Evolutionary conservation across 2,113 vertebrate genomes (phyloP).

Genomic region (Lamprotornis superbus): DNA sequence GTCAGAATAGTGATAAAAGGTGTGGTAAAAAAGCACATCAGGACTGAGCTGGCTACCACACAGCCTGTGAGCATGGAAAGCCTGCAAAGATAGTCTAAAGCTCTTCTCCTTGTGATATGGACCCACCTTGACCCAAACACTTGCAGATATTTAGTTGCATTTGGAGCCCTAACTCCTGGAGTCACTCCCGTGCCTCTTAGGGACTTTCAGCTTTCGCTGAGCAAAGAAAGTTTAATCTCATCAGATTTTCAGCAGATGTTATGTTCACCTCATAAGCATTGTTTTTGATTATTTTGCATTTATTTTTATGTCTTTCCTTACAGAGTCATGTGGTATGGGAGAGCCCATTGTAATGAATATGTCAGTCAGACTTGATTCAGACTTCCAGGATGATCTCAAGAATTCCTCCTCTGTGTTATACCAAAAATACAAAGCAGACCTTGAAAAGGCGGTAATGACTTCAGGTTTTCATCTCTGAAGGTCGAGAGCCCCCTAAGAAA

Average conservation of each 20-base stretch:
- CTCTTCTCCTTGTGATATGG: not conserved
- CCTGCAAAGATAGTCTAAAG: not conserved
- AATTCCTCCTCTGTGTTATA: constrained; percentile 66
- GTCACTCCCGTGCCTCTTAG: not conserved
- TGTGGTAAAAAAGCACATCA: not conserved
- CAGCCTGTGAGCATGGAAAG: not conserved
- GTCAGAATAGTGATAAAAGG: not conserved
- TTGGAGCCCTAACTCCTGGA: not conserved
- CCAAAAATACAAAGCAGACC: constrained; percentile 66
- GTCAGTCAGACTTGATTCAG: constrained; percentile 61
- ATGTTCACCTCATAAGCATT: not conserved
- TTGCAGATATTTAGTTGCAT: not conserved
- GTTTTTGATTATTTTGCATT: not conserved
- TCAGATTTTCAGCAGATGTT: not conserved
- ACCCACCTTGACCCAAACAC: not conserved
- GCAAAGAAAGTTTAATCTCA: not conserved
- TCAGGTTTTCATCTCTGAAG: not conserved
- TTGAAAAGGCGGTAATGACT: constrained; percentile 73
- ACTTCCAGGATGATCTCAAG: constrained; percentile 53
- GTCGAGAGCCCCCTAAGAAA: not conserved
- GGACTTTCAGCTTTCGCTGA: not conserved
- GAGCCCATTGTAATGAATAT: constrained; percentile 34
- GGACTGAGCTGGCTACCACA: not conserved
- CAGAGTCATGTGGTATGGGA: not conserved
- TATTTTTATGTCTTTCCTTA: not conserved